Evolutionary conservation across 2,113 vertebrate genomes (phyloP).

Genomic region (Myotis davidii): DNA sequence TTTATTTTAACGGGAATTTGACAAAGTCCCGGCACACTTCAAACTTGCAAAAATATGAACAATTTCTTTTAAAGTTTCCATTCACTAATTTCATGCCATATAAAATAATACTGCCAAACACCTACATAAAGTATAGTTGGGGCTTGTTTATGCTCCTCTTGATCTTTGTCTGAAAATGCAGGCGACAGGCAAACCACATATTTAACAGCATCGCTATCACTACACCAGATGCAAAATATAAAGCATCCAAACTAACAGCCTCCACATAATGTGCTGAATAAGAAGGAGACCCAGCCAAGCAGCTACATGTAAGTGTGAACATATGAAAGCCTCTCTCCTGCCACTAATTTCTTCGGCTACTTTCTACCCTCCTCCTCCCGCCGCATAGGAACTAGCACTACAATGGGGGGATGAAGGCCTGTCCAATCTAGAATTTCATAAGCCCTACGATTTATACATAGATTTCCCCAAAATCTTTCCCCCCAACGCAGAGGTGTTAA

Average conservation of each 20-base stretch:
- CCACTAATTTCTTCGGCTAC: conserved; percentile 77
- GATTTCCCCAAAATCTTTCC: conserved; percentile 68
- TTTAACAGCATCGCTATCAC: conserved; percentile 80
- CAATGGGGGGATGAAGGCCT: not conserved
- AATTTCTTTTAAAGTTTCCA: conserved; percentile 84
- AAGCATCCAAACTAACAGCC: conserved; percentile 83
- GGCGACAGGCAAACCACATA: conserved; percentile 85
- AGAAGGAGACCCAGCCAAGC: conserved; percentile 81
- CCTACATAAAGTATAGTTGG: conserved; percentile 83
- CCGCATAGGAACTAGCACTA: not conserved
- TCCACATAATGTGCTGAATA: conserved; percentile 84
- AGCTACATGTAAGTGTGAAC: conserved; percentile 66
- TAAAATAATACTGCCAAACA: conserved; percentile 82
- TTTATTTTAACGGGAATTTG: conserved; percentile 90
- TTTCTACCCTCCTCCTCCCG: conserved; percentile 59
- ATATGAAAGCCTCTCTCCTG: conserved; percentile 76
- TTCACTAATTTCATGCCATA: conserved; percentile 84
- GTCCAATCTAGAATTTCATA: conserved; percentile 64
- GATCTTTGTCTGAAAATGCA: conserved; percentile 85
- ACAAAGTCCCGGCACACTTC: conserved; percentile 85
- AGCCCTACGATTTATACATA: conserved; percentile 40
- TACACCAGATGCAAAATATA: conserved; percentile 81
- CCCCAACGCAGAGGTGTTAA: conserved; percentile 74
- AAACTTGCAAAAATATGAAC: conserved; percentile 83
- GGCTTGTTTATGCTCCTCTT: conserved; percentile 85